Conservation (phyloP, 1,140 invertebrate genomes). For the Drosophila ananassae region DNA sequence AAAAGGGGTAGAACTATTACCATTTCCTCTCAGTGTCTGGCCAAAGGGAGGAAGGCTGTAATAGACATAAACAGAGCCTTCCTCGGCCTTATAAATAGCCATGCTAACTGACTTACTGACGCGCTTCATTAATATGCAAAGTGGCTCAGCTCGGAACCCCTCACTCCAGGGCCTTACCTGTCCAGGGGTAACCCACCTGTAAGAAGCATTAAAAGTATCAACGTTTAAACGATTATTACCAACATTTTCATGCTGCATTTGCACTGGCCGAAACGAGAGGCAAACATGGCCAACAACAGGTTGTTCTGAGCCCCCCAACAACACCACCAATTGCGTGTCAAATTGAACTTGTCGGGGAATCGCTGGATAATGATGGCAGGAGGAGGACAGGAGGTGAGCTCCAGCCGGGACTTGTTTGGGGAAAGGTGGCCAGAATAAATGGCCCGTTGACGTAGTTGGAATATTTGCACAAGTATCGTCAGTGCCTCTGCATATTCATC, state of each 20-base stretch:
- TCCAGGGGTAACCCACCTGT: slow-evolving; percentile 15
- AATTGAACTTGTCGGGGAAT: slow-evolving; percentile 60
- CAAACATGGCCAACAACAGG: slow-evolving; percentile 62
- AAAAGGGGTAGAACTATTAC: not conserved
- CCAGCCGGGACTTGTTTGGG: slow-evolving; percentile 8
- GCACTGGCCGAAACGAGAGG: slow-evolving; percentile 24
- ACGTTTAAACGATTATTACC: slow-evolving; percentile 77
- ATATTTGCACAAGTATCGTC: slow-evolving; percentile 16
- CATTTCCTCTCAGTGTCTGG: not conserved
- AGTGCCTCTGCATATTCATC: slow-evolving; percentile 36
- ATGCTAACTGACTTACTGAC: slow-evolving; percentile 54
- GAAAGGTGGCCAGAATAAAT: slow-evolving; percentile 53
- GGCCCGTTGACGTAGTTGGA: slow-evolving; percentile 60
- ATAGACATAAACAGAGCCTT: slow-evolving; percentile 1
- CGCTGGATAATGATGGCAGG: not conserved
- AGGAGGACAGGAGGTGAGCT: not conserved
- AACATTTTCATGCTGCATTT: slow-evolving; percentile 76
- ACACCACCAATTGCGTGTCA: slow-evolving; percentile 72
- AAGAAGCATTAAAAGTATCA: slow-evolving; percentile 57
- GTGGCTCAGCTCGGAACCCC: slow-evolving; percentile 38
- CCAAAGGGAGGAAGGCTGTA: not conserved
- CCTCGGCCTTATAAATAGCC: slow-evolving; percentile 54
- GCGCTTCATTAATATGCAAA: slow-evolving; percentile 79
- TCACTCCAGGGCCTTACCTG: not conserved
- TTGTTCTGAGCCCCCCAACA: slow-evolving; percentile 37